A percentile compares a stretch with the other conserved stretches of the same genome.
Conservation (phyloP, 2,113 vertebrate genomes). For the Ictalurus furcatus region DNA sequence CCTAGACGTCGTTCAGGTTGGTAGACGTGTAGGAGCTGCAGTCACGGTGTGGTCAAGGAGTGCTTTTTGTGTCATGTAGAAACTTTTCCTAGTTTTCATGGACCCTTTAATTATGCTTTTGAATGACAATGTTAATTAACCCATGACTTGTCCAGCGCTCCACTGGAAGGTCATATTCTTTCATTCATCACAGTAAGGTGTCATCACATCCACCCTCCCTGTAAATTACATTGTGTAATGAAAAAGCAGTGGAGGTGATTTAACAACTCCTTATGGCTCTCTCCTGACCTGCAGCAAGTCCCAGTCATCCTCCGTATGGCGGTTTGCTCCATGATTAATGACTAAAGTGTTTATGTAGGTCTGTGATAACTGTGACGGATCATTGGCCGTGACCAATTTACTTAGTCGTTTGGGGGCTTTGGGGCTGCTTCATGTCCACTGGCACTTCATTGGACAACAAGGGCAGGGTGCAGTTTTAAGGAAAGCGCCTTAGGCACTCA, state of each 20-base stretch:
- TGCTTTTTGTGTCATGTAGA: background rate
- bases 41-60: background rate
- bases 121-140: background rate
- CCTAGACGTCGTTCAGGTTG: background rate
- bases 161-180: conserved; percentile 12
- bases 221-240: conserved; percentile 47
- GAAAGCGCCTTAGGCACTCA: conserved; percentile 28
- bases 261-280: conserved; percentile 36
- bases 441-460: conserved; percentile 20
- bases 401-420: conserved; percentile 34
- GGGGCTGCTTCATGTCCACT: conserved; percentile 19
- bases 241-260: conserved; percentile 43
- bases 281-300: conserved; percentile 36
- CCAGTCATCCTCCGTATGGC: conserved; percentile 34
- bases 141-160: conserved; percentile 7
- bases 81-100: background rate
- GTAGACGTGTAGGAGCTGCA: background rate
- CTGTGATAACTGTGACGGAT: conserved; percentile 30
- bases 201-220: conserved; percentile 29
- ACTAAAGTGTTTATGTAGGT: conserved; percentile 36
- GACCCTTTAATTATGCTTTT: background rate
- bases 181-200: conserved; percentile 7
- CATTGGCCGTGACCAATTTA: conserved; percentile 53
- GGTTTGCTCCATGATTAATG: conserved; percentile 46
- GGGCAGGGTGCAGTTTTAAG: conserved; percentile 29